Conservation (phyloP, 2,888 invertebrate genomes). For the Sarcophaga rosellei region DNA sequence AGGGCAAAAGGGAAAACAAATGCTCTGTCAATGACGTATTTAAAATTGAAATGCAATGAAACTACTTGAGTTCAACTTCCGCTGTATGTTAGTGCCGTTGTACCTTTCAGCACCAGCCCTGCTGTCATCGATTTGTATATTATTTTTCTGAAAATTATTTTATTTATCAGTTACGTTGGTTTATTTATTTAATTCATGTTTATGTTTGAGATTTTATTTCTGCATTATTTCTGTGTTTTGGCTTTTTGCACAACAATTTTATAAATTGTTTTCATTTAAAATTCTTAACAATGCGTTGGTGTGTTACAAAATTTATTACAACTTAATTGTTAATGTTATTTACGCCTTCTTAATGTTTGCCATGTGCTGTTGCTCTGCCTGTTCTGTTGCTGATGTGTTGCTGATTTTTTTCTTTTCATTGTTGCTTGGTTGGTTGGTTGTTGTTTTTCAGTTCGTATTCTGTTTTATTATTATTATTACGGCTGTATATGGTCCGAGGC, state of each 20-base stretch:
- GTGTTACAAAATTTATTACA: conserved; percentile 70
- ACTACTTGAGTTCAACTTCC: too few species aligned
- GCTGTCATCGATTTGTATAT: background rate
- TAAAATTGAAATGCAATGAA: too few species aligned
- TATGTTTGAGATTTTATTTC: background rate
- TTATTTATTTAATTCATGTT: background rate
- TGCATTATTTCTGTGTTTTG: background rate
- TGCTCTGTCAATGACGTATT: too few species aligned
- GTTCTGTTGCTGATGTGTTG: conserved; percentile 49
- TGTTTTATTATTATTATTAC: conserved; percentile 28
- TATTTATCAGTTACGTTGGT: background rate
- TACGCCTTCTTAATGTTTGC: conserved; percentile 67
- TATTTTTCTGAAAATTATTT: conserved; percentile 3
- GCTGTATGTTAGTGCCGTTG: too few species aligned
- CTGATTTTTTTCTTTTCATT: background rate
- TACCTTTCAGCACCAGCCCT: background rate
- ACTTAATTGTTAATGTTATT: conserved; percentile 71
- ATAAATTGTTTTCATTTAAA: conserved; percentile 65
- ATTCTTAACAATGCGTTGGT: conserved; percentile 69
- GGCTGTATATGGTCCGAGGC: conserved; percentile 41
- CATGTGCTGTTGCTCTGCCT: conserved; percentile 49
- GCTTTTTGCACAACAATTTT: conserved; percentile 43
- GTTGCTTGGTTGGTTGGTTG: background rate
- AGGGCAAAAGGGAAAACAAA: too few species aligned
- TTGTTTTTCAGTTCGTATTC: background rate